Percentiles rank a stretch among this genome's conserved stretches.
These are phyloP conservation scores for Drosophila grimshawi DNA, from an alignment of 1,140 invertebrate genomes.

Conservation along the genomic window DNA sequence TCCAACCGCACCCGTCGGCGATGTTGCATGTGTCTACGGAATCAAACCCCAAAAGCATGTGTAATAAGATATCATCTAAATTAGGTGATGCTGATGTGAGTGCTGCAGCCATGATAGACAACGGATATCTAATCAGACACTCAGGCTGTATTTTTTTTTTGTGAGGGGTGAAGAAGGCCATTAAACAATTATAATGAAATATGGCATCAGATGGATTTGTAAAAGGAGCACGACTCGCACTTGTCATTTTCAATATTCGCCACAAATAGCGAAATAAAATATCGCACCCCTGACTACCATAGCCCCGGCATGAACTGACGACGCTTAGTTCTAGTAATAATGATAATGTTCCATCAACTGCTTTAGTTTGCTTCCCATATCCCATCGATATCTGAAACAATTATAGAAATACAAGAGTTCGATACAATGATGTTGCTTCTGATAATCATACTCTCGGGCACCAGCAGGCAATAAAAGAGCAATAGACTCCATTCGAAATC, in stretches of 20 bases:
- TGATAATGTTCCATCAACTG: too few relatives aligned
- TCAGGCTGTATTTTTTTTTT: slow-evolving; percentile 10
- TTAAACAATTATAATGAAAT: slow-evolving; percentile 33
- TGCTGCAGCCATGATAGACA: slow-evolving; percentile 1
- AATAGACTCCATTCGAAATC: slow-evolving; percentile 21
- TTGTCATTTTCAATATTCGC: slow-evolving; percentile 56
- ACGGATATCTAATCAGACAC: background rate
- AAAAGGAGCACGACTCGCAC: slow-evolving; percentile 13
- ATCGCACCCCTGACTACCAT: slow-evolving; percentile 1
- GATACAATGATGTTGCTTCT: background rate
- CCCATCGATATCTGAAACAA: too few relatives aligned
- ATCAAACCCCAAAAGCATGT: slow-evolving; percentile 30
- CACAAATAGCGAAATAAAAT: slow-evolving; percentile 29
- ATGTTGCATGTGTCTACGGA: slow-evolving; percentile 16
- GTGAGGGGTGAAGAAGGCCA: background rate
- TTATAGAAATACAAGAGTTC: background rate
- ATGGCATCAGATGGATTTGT: slow-evolving; percentile 4
- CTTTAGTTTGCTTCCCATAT: background rate
- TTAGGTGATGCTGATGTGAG: slow-evolving; percentile 21
- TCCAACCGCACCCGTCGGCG: slow-evolving; percentile 34
- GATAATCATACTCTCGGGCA: slow-evolving; percentile 10
- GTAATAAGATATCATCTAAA: slow-evolving; percentile 44
- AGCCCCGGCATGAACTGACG: background rate
- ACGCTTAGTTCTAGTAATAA: slow-evolving; percentile 8
- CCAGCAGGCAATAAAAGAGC: slow-evolving; percentile 38